Conservation (phyloP, 2,797 vertebrate species). For the Petrocephalus schoutedeni region DNA sequence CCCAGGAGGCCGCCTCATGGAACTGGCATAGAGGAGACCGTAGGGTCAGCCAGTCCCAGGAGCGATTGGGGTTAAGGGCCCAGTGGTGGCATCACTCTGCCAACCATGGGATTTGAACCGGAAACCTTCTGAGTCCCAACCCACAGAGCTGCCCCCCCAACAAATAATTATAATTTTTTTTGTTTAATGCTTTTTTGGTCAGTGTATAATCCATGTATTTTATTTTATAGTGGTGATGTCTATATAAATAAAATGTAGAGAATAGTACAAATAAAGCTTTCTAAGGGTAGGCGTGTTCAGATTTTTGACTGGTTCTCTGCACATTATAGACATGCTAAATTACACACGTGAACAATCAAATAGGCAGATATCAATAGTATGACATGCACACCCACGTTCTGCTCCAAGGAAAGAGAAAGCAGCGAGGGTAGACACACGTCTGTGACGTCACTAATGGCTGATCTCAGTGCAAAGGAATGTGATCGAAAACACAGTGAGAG, state of each 20-base stretch:
- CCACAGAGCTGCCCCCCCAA: not conserved
- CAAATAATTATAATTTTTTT: not conserved
- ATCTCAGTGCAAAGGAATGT: conserved; percentile 57
- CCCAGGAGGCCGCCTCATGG: not conserved
- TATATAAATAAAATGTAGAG: not conserved
- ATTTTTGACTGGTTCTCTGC: not conserved
- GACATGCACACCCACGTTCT: not conserved
- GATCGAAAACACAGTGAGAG: conserved; percentile 55
- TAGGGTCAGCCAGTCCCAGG: not conserved
- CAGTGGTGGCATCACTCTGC: not conserved
- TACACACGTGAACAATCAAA: not conserved
- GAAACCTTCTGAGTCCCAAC: not conserved
- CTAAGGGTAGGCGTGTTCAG: not conserved
- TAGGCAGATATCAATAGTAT: not conserved
- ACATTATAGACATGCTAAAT: not conserved
- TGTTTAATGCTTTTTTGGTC: not conserved
- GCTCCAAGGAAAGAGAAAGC: not conserved
- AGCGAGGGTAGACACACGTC: conserved; percentile 7
- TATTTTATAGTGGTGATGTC: not conserved
- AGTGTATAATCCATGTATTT: not conserved
- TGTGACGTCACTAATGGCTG: conserved; percentile 34
- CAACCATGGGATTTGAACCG: not conserved
- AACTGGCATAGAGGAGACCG: not conserved
- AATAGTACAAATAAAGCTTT: not conserved
- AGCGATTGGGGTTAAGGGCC: not conserved